Evolutionary conservation across 1,140 invertebrate genomes (phyloP).

Genomic region (Helicoverpa zea): DNA sequence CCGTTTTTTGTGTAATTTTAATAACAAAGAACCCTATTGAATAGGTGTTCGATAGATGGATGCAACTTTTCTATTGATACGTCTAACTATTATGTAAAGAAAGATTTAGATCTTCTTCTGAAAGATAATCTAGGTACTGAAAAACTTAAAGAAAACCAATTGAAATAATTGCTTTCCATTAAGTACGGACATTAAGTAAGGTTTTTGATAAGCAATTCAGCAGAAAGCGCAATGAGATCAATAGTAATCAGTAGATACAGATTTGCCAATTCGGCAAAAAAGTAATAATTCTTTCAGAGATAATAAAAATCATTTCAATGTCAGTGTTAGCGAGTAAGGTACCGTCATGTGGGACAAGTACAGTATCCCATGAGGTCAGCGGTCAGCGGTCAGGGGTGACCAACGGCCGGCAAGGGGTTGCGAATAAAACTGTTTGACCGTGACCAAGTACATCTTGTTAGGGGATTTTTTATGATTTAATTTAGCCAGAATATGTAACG

Average conservation of each 20-base stretch:
- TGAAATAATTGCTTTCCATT: too few relatives aligned
- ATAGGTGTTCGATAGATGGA: neutral
- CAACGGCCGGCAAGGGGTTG: slow-evolving; percentile 80
- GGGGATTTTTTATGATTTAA: neutral
- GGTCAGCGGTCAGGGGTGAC: slow-evolving; percentile 82
- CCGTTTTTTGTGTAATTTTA: slow-evolving; percentile 47
- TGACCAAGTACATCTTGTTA: slow-evolving; percentile 54
- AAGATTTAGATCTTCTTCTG: too few relatives aligned
- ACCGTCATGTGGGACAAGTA: slow-evolving; percentile 62
- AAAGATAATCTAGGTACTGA: too few relatives aligned
- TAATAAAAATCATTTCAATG: slow-evolving; percentile 73
- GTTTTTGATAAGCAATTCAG: too few relatives aligned
- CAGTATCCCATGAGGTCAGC: slow-evolving; percentile 77
- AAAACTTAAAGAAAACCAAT: too few relatives aligned
- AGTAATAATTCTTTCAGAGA: too few relatives aligned
- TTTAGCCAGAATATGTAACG: too few relatives aligned
- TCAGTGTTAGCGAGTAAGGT: slow-evolving; percentile 64
- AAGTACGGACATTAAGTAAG: too few relatives aligned
- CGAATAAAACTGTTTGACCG: slow-evolving; percentile 63
- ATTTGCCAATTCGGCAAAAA: too few relatives aligned
- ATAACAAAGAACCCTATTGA: slow-evolving; percentile 36
- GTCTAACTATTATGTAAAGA: neutral
- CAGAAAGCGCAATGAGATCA: too few relatives aligned
- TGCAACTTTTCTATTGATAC: slow-evolving; percentile 2
- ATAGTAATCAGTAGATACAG: too few relatives aligned